Conservation (phyloP, 2,888 invertebrate genomes). For the Cerceris rybyensis region DNA sequence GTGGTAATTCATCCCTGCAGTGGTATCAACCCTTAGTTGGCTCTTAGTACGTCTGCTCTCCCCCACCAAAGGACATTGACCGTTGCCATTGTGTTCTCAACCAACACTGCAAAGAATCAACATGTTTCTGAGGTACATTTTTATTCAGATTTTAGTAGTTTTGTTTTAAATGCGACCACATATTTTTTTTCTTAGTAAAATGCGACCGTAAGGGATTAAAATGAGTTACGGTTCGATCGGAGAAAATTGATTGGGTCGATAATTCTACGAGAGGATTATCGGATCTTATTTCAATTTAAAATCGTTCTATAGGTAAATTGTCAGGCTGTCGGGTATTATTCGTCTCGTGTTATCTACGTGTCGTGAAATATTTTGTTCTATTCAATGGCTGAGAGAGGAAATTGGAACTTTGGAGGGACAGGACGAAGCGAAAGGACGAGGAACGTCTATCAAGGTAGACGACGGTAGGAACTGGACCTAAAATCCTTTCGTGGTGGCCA, state of each 20-base stretch:
- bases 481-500: slow-evolving; percentile 52
- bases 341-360: neutral
- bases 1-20: too few species aligned
- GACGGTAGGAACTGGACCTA: slow-evolving; percentile 42
- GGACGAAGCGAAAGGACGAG: neutral
- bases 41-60: too few species aligned
- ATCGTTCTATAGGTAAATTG: neutral
- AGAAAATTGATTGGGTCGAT: slow-evolving; percentile 28
- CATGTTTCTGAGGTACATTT: too few species aligned
- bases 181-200: too few species aligned
- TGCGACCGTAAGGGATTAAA: too few species aligned
- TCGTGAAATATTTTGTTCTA: neutral
- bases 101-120: too few species aligned
- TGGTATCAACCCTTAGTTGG: too few species aligned
- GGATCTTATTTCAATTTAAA: neutral
- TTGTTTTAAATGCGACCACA: too few species aligned
- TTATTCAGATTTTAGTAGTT: too few species aligned
- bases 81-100: too few species aligned
- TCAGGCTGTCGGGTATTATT: neutral
- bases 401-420: slow-evolving; percentile 6
- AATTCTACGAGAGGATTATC: neutral
- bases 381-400: neutral
- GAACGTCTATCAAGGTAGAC: slow-evolving; percentile 46
- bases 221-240: slow-evolving; percentile 58
- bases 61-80: too few species aligned